Percentiles rank a stretch among this genome's conserved stretches.
Evolutionary conservation across 2,113 vertebrate genomes (phyloP).

Genomic region (Seriola quinqueradiata): DNA sequence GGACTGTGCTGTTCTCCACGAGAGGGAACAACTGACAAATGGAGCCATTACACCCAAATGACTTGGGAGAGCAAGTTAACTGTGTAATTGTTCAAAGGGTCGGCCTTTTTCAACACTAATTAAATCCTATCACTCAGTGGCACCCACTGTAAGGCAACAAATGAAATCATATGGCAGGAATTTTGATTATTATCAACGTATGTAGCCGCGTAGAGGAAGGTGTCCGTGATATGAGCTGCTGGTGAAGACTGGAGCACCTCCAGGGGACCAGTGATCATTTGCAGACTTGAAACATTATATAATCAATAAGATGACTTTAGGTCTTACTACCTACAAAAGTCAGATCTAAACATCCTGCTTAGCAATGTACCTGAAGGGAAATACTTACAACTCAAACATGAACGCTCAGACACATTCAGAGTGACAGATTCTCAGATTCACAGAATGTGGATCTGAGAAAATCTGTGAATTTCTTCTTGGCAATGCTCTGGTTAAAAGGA

Average conservation of each 20-base stretch:
- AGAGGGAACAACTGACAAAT: constrained; percentile 22
- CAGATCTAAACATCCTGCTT: neutral
- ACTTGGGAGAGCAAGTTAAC: constrained; percentile 11
- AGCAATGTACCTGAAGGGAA: neutral
- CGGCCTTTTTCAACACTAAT: constrained; percentile 10
- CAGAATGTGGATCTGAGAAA: neutral
- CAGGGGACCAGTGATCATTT: neutral
- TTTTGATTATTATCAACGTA: constrained; percentile 2
- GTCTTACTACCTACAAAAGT: neutral
- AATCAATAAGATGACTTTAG: neutral
- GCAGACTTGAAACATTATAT: neutral
- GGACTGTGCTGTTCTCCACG: neutral
- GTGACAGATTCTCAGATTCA: too few species aligned
- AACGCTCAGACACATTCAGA: neutral
- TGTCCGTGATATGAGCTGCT: neutral
- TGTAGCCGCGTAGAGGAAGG: neutral
- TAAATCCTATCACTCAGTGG: neutral
- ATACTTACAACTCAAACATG: neutral
- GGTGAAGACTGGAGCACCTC: neutral
- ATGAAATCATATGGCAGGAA: neutral
- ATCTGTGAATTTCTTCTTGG: neutral
- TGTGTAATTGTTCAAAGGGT: constrained; percentile 6
- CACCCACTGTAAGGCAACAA: neutral
- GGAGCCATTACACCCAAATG: constrained; percentile 22
- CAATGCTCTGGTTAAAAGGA: neutral